A percentile compares a stretch with the other conserved stretches of the same genome.
Evolutionary conservation across 2,113 vertebrate species (phyloP).

Genomic region (Chamaea fasciata): DNA sequence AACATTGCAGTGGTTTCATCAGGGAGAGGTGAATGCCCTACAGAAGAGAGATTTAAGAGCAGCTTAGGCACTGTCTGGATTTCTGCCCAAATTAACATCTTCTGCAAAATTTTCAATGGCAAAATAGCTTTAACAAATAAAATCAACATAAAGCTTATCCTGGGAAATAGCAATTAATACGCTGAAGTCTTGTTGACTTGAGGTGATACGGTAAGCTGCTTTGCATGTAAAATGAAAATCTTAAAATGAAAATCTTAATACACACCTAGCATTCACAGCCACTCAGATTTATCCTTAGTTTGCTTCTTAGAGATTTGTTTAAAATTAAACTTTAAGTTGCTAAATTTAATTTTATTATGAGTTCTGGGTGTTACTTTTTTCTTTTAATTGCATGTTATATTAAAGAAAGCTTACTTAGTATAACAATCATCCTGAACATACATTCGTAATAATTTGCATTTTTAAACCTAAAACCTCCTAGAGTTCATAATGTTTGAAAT

Average conservation of each 20-base stretch:
- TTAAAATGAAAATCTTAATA: not conserved
- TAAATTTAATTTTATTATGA: not conserved
- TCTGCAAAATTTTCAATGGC: not conserved
- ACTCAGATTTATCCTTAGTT: not conserved
- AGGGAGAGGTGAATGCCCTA: not conserved
- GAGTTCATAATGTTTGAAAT: not conserved
- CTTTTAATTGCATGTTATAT: not conserved
- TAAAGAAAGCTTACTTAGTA: not conserved
- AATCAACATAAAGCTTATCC: not conserved
- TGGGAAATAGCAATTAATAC: not conserved
- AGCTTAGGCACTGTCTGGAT: not conserved
- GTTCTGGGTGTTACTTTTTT: not conserved
- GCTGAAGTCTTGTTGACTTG: not conserved
- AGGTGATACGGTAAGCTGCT: not conserved
- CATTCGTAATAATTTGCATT: rapidly evolving
- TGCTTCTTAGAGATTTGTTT: not conserved
- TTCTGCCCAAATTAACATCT: not conserved
- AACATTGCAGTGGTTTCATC: not conserved
- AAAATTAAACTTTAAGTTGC: not conserved
- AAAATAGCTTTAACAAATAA: not conserved
- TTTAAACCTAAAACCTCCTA: not conserved
- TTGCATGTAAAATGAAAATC: not conserved
- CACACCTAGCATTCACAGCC: not conserved
- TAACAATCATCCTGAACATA: not conserved
- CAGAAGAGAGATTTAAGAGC: not conserved